Conservation (phyloP, 2,888 invertebrate genomes). For the Calephelis perditalis region DNA sequence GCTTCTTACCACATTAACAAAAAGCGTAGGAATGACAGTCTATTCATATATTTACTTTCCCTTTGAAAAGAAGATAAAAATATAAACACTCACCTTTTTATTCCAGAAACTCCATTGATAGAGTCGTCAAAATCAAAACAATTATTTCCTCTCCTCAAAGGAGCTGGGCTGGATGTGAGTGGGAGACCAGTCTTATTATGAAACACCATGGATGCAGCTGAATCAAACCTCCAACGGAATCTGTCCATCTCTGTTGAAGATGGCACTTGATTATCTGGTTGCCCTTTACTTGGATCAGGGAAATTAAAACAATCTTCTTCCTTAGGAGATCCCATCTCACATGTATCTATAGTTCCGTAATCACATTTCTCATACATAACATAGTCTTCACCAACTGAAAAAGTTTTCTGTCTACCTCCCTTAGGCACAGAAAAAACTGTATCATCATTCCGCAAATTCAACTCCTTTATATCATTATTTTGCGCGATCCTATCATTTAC, state of each 20-base stretch:
- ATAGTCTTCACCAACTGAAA: slow-evolving; percentile 56
- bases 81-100: slow-evolving; percentile 81
- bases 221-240: slow-evolving; percentile 86
- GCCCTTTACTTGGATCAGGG: slow-evolving; percentile 41
- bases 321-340: slow-evolving; percentile 47
- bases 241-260: slow-evolving; percentile 84
- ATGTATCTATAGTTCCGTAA: slow-evolving; percentile 59
- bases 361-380: slow-evolving; percentile 65
- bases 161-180: slow-evolving; percentile 91
- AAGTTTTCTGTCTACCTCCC: slow-evolving; percentile 57
- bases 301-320: slow-evolving; percentile 45
- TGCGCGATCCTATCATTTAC: slow-evolving; percentile 49
- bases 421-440: slow-evolving; percentile 54
- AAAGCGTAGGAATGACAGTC: too few relatives aligned
- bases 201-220: slow-evolving; percentile 90
- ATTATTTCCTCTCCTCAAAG: slow-evolving; percentile 85
- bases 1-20: too few relatives aligned
- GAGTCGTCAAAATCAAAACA: slow-evolving; percentile 92
- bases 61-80: neutral
- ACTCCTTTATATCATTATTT: slow-evolving; percentile 54
- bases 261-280: slow-evolving; percentile 74
- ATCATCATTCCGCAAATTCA: slow-evolving; percentile 58
- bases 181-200: slow-evolving; percentile 89
- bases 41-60: too few relatives aligned
- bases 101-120: slow-evolving; percentile 86